Conservation (phyloP, 2,797 vertebrate species). For the Sylvilagus floridanus region DNA sequence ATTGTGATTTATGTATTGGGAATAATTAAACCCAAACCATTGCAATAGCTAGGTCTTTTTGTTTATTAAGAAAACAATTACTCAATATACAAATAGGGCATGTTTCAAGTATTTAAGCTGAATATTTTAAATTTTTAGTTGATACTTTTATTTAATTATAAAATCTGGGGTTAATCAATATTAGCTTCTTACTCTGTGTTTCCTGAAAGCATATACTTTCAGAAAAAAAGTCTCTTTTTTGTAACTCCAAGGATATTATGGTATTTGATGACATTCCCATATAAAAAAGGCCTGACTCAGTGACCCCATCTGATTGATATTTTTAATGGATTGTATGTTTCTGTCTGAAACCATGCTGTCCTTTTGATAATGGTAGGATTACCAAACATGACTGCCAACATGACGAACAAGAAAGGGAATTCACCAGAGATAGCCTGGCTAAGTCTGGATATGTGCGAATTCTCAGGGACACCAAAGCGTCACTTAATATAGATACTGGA, state of each 20-base stretch:
- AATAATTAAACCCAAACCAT: not conserved
- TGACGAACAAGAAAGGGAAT: not conserved
- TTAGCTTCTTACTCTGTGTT: not conserved
- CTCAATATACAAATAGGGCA: not conserved
- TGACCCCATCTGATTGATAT: not conserved
- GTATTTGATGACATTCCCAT: not conserved
- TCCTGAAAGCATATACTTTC: not conserved
- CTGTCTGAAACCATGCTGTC: not conserved
- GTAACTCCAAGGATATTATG: not conserved
- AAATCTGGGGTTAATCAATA: not conserved
- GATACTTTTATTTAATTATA: not conserved
- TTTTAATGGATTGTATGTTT: constrained; percentile 25
- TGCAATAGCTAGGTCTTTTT: not conserved
- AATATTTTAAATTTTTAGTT: not conserved
- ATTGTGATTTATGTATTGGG: not conserved
- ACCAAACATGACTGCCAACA: not conserved
- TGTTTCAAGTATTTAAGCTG: not conserved
- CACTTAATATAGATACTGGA: not conserved
- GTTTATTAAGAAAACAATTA: not conserved
- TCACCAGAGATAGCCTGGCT: not conserved
- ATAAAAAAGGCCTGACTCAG: not conserved
- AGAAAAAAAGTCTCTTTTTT: not conserved
- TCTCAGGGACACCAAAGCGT: not conserved
- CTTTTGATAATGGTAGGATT: not conserved
- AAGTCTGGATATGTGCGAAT: not conserved